These are phyloP conservation scores for Elgaria multicarinata DNA, from an alignment of 2,113 vertebrate genomes.

Conservation along the genomic window DNA sequence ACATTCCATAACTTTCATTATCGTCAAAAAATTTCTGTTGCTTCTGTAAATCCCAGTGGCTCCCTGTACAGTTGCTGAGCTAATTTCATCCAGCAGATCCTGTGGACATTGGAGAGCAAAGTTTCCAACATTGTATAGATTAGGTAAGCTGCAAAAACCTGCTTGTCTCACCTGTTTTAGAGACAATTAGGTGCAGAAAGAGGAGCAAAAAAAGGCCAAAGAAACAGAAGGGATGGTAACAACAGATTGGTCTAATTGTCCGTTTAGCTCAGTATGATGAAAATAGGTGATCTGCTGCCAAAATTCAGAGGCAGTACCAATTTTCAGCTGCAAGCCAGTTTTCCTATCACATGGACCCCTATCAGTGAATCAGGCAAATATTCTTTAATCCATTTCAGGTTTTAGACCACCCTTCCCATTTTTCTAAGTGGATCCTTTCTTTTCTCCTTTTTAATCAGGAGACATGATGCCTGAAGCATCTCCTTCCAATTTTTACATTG, in stretches of 20 bases:
- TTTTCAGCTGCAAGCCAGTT: neutral
- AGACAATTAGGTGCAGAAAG: neutral
- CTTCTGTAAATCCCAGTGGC: slow-evolving; percentile 8
- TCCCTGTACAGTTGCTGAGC: neutral
- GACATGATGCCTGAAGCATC: neutral
- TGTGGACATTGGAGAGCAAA: neutral
- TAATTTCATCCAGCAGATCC: neutral
- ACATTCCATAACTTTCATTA: slow-evolving; percentile 8
- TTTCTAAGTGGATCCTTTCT: neutral
- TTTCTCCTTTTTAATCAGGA: neutral
- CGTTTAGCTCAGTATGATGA: neutral
- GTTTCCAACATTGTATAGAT: neutral
- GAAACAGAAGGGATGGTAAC: neutral
- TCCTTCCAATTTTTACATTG: neutral
- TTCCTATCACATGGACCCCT: neutral
- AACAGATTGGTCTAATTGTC: neutral
- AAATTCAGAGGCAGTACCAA: too few species aligned
- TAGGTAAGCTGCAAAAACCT: neutral
- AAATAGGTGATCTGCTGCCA: neutral
- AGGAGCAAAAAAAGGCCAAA: neutral
- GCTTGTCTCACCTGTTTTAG: neutral
- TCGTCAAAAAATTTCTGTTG: neutral
- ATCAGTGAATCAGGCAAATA: neutral
- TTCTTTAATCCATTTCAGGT: neutral
- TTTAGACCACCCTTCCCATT: neutral